Evolutionary conservation across 2,797 vertebrate genomes (phyloP).

Genomic region (Oophaga sylvatica): DNA sequence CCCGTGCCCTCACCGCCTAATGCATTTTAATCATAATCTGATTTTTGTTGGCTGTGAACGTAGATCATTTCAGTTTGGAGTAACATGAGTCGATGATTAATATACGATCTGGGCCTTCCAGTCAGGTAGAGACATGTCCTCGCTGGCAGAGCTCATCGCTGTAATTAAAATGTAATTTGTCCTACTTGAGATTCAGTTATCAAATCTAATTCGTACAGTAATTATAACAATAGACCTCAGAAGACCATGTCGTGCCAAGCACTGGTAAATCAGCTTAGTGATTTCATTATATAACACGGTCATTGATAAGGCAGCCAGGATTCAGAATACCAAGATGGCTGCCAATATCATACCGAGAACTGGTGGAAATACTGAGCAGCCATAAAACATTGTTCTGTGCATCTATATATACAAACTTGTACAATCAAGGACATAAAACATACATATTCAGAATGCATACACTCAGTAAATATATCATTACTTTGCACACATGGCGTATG

Average conservation of each 20-base stretch:
- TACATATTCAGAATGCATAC: conserved; percentile 21
- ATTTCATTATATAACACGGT: conserved; percentile 3
- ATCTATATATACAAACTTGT: background rate
- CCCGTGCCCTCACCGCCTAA: conserved; percentile 23
- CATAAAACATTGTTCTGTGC: background rate
- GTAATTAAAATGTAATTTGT: conserved; percentile 28
- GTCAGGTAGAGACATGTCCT: conserved; percentile 2
- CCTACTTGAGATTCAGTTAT: conserved; percentile 20
- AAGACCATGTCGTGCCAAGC: conserved; percentile 11
- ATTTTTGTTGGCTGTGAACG: conserved; percentile 24
- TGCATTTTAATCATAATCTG: conserved; percentile 46
- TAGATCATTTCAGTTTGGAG: background rate
- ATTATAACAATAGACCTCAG: conserved; percentile 9
- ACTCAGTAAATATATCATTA: conserved; percentile 27
- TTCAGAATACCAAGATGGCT: conserved; percentile 14
- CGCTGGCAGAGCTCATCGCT: conserved; percentile 9
- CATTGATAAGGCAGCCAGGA: background rate
- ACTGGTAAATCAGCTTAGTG: background rate
- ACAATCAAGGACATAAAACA: conserved; percentile 9
- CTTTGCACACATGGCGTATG: conserved; percentile 7
- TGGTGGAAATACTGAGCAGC: background rate
- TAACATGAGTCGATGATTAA: background rate
- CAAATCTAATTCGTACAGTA: background rate
- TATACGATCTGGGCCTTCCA: background rate
- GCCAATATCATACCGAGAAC: background rate